phyloP scores from a whole-genome alignment of 2,113 vertebrate genomes.

The Motacilla alba region DNA sequence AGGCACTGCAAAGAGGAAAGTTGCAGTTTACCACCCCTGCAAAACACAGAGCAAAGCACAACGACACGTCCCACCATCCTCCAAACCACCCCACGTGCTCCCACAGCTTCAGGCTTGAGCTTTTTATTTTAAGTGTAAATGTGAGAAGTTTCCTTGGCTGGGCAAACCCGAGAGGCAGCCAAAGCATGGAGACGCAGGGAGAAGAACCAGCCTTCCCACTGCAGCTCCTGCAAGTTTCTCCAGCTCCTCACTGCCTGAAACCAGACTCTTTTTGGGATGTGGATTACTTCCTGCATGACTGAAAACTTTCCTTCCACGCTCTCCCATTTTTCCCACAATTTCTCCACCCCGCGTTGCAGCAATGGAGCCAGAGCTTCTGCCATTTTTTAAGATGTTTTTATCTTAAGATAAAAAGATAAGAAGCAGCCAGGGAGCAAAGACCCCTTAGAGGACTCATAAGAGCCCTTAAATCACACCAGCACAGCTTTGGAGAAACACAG shows the following conservation, averaged over 20 bases:
- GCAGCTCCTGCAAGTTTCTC: not conserved
- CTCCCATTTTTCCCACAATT: not conserved
- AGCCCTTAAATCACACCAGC: not conserved
- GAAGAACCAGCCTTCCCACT: not conserved
- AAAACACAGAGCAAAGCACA: not conserved
- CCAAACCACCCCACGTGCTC: rapidly evolving
- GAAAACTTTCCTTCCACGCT: not conserved
- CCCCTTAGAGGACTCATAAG: not conserved
- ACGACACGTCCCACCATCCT: rapidly evolving
- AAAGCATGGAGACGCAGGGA: rapidly evolving
- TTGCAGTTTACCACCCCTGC: not conserved
- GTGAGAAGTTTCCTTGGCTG: not conserved
- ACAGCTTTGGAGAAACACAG: not conserved
- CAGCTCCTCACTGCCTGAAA: not conserved
- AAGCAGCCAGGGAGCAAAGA: not conserved
- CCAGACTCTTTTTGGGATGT: not conserved
- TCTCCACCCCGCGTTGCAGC: not conserved
- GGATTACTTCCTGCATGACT: not conserved
- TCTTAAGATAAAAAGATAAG: not conserved
- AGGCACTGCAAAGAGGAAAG: not conserved
- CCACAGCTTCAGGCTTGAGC: not conserved
- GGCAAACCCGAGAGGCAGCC: not conserved
- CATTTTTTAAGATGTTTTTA: rapidly evolving
- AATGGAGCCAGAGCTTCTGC: not conserved
- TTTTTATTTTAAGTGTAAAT: not conserved